phyloP scores from a whole-genome alignment of 2,888 invertebrate genomes.

The Dione juno region DNA sequence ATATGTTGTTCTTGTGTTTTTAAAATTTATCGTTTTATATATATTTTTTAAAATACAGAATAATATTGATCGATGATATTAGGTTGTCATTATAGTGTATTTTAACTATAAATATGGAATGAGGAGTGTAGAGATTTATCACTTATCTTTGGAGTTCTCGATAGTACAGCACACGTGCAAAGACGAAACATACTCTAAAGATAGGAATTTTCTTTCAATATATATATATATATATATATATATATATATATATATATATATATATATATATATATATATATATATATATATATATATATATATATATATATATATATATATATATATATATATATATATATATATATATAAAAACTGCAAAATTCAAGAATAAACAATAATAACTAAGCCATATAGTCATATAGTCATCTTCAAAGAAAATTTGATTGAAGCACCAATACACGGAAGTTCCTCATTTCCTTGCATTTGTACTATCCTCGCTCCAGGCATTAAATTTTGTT shows the following conservation, averaged over 20 bases:
- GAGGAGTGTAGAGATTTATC: too few species aligned
- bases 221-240: too few species aligned
- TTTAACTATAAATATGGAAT: too few species aligned
- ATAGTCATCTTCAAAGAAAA: slow-evolving; percentile 67
- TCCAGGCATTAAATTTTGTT: slow-evolving; percentile 74
- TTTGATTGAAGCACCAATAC: slow-evolving; percentile 75
- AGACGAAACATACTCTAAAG: too few species aligned
- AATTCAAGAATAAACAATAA: slow-evolving; percentile 50
- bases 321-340: too few species aligned
- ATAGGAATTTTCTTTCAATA: too few species aligned
- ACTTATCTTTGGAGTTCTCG: too few species aligned
- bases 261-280: too few species aligned
- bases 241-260: too few species aligned
- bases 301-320: too few species aligned
- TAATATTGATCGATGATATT: neutral
- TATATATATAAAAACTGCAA: neutral
- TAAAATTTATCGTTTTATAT: slow-evolving; percentile 2
- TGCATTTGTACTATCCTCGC: slow-evolving; percentile 71
- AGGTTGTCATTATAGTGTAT: neutral
- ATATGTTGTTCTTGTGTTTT: slow-evolving; percentile 14
- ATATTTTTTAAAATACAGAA: neutral
- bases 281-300: too few species aligned
- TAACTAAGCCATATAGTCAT: slow-evolving; percentile 52
- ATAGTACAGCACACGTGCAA: too few species aligned
- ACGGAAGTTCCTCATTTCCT: slow-evolving; percentile 80